A percentile compares a stretch with the other conserved stretches of the same genome.
Conservation (phyloP, 2,797 vertebrate genomes). For the Jordanella pulchra region DNA sequence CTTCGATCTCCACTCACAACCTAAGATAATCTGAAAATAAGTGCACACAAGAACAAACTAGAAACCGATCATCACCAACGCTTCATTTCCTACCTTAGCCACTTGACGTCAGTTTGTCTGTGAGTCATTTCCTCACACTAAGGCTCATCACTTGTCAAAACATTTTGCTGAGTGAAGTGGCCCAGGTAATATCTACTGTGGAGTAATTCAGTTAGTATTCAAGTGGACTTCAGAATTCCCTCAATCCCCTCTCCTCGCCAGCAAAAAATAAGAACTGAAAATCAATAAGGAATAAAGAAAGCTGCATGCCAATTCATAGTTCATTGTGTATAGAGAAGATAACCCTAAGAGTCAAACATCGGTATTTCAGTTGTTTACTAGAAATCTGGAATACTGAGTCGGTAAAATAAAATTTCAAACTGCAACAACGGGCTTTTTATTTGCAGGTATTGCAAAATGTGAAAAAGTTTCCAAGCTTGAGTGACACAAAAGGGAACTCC, state of each 20-base stretch:
- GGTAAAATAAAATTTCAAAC: constrained; percentile 2
- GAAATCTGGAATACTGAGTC: constrained; percentile 14
- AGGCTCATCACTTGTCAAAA: constrained; percentile 66
- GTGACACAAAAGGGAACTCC: constrained; percentile 3
- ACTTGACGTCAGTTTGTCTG: constrained; percentile 49
- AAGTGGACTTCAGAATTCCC: constrained; percentile 57
- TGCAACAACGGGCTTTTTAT: neutral
- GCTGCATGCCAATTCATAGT: constrained; percentile 30
- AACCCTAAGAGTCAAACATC: constrained; percentile 41
- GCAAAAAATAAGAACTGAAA: constrained; percentile 48
- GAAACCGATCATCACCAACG: constrained; percentile 19
- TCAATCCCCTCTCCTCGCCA: constrained; percentile 30
- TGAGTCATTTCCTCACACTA: constrained; percentile 53
- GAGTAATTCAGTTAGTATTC: constrained; percentile 59
- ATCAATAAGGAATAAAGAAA: constrained; percentile 70
- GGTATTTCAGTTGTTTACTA: constrained; percentile 30
- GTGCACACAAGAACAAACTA: constrained; percentile 30
- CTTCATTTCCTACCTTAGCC: constrained; percentile 35
- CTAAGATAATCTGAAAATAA: constrained; percentile 56
- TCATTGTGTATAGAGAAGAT: constrained; percentile 21
- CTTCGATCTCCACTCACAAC: constrained; percentile 63
- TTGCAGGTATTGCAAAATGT: neutral
- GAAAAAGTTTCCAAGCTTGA: constrained; percentile 16
- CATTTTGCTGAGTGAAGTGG: constrained; percentile 64
- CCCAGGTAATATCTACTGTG: constrained; percentile 53